Evolutionary conservation across 2,888 invertebrate genomes (phyloP).

Genomic region (Caenorhabditis virilis): DNA sequence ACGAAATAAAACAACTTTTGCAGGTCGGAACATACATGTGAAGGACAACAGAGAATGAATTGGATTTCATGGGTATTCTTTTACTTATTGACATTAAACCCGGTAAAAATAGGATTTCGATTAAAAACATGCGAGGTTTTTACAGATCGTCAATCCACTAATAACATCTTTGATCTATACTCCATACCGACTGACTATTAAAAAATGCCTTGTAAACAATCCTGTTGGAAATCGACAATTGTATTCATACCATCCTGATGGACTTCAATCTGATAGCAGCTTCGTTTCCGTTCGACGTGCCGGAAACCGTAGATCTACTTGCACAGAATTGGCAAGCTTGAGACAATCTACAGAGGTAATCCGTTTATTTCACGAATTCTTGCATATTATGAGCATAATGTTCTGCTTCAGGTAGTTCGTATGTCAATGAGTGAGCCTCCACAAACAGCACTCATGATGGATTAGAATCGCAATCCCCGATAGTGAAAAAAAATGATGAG

Average conservation of each 20-base stretch:
- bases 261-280: slow-evolving; percentile 58
- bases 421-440: slow-evolving; percentile 52
- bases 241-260: slow-evolving; percentile 59
- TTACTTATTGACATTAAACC: slow-evolving; percentile 65
- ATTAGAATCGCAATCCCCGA: slow-evolving; percentile 30
- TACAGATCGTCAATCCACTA: slow-evolving; percentile 67
- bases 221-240: slow-evolving; percentile 65
- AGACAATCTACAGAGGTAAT: slow-evolving; percentile 48
- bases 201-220: slow-evolving; percentile 65
- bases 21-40: slow-evolving; percentile 50
- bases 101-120: no score
- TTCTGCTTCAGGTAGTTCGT: slow-evolving; percentile 42
- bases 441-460: slow-evolving; percentile 39
- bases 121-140: slow-evolving; percentile 4
- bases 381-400: background rate
- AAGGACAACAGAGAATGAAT: slow-evolving; percentile 62
- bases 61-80: slow-evolving; percentile 67
- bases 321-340: slow-evolving; percentile 48
- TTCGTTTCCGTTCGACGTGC: slow-evolving; percentile 45
- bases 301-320: slow-evolving; percentile 42
- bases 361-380: background rate
- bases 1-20: background rate
- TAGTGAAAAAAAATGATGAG: slow-evolving; percentile 16
- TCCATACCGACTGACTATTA: slow-evolving; percentile 66
- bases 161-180: slow-evolving; percentile 68